Evolutionary conservation across 2,113 vertebrate genomes (phyloP), one percentile per base, ranked within the genome.

Genomic region (Cyprinus carpio): DNA sequence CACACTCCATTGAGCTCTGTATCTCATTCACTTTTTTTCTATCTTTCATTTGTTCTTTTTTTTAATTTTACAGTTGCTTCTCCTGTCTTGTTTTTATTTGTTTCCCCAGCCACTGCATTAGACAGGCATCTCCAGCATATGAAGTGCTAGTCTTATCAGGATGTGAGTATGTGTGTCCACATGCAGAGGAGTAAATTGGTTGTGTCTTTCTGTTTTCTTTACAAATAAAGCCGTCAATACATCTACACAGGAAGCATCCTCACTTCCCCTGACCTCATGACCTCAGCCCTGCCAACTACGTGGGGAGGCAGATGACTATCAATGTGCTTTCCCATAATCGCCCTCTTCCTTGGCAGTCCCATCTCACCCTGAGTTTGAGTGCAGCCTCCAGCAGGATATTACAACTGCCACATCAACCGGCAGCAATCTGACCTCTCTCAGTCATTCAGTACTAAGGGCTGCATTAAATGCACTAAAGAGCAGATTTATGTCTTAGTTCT

Each of bases 231-330:
- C 72, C 85, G 87, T 83, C 86, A 84, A 58, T 46, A 23, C 7
- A 16, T 81, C 69, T 65, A 74, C 78, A 74, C 82, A n/a, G 15
- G 49, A 58, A 76, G 54, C 67, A 54, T 56, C 16, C 56, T 62
- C 71, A 25, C 71, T 51, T 74, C 46, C 60, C 31, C 10, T 62
- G 76, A 71, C 37, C 81, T 56, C 12, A 9, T 82, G 62, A 71
- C 78, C 82, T 46, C 40, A 15, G 27, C 74, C 49, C 56, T 40
- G 8, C 49, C 76, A 75, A 75, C 77, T 71, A 74, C 75, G 8
- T 40, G 31, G 58, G 49, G 81, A 69, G 86, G 81, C 84, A 89
- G 84, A 84, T 87, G 84, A 87, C 64, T 84, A 83, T 89, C 83
- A 74, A 67, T 60, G 64, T 65, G 83, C 78, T 72, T 60, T 86